Base-by-base conservation (phyloP, 1,140 invertebrate genomes). In the Holotrichia oblita region DNA sequence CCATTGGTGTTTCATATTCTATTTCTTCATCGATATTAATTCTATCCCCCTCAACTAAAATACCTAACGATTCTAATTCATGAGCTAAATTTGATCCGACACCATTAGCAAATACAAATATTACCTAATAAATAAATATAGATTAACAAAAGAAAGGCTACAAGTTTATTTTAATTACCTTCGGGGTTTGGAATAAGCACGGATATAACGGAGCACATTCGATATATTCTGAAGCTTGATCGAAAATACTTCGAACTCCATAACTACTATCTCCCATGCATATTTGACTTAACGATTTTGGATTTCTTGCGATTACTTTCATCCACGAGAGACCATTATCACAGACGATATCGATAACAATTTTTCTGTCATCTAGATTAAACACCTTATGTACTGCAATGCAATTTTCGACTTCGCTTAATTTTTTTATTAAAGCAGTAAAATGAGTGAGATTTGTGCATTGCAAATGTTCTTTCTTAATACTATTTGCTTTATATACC, bases 271-370 rank as follows among this genome's bases (percentile, higher is more conserved):
- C 93, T 34, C 96, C 96, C 83, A 89, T 85, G 81, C 91, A 93
- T 79, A 93, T 91, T 77, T 94, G 91, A 78, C 94, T 93, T 10
- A 98, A 86, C 2, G 96, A 95, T 85, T 93, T 94, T 0, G 95
- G 93, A 88, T 97, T 97, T 73, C 96, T 88, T 4, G 96, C 96
- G 80, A 97, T 93, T 40, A 97, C 95, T 90, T 97, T 97, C 4
- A 94, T 91, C 96, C 96, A 98, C 12, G 90, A 90, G 77, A 91
- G 89, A 40, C 96, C 95, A 84, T 91, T 88, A 79, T 93, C 90
- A 82, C 93, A 93, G 4, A 98, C 92, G 78, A 98, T 92, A 87
- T 98, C 96, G 40, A 98, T 92, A 78, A 92, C 89, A 12, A 95
- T 86, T 81, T 92, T 91, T 59, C 88, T 90, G 40, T 91, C 90